Evolutionary conservation across 1,140 invertebrate genomes (phyloP).

Genomic region (Brachystomella parvula): DNA sequence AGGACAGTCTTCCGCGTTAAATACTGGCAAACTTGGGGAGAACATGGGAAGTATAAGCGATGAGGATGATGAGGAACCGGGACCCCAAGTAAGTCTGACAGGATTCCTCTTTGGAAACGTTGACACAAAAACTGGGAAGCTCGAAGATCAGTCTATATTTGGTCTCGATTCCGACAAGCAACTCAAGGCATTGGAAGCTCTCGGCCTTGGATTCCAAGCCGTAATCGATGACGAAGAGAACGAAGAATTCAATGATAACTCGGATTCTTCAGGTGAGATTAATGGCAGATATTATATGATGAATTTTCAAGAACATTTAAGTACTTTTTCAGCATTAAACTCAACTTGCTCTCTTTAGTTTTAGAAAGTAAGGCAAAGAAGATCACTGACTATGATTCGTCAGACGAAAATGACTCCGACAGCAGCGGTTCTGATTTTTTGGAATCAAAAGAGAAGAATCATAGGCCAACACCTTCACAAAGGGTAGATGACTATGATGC

Average conservation of each 20-base stretch:
- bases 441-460: background rate
- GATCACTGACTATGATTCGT: no score
- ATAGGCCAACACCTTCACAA: background rate
- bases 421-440: no score
- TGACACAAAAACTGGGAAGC: conserved; percentile 69
- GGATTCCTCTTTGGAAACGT: conserved; percentile 95
- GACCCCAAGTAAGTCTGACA: conserved; percentile 60
- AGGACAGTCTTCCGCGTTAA: background rate
- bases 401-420: no score
- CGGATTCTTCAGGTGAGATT: no score
- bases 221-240: conserved; percentile 53
- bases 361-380: no score
- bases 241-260: no score
- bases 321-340: no score
- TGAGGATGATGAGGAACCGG: conserved; percentile 53
- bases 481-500: background rate
- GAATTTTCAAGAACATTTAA: no score
- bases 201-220: conserved; percentile 59
- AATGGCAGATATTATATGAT: no score
- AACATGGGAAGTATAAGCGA: conserved; percentile 51
- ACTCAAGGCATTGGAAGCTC: conserved; percentile 60
- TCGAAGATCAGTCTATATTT: conserved; percentile 56
- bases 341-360: no score
- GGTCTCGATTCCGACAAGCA: conserved; percentile 66
- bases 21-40: background rate